phyloP scores from a whole-genome alignment of 2,888 invertebrate genomes.

The Pyrrhosoma nymphula region DNA sequence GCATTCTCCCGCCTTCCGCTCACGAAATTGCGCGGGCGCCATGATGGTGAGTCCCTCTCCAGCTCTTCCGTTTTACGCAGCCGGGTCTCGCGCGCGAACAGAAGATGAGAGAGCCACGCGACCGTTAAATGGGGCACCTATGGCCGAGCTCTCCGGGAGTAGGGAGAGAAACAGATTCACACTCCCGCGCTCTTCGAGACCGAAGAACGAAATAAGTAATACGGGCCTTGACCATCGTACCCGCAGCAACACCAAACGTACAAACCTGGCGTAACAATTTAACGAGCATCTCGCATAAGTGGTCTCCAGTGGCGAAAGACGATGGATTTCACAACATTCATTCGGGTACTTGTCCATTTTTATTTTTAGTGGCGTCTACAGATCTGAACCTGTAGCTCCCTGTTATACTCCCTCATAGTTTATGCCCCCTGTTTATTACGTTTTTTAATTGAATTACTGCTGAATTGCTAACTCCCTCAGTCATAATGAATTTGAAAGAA shows the following conservation, averaged over 20 bases:
- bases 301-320: not conserved
- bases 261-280: not conserved
- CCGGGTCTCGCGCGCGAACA: not conserved
- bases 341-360: too few species aligned
- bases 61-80: too few species aligned
- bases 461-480: too few species aligned
- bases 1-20: not conserved
- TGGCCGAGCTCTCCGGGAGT: not conserved
- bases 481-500: too few species aligned
- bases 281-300: not conserved
- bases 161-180: not conserved
- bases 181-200: conserved; percentile 1
- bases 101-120: conserved; percentile 1
- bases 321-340: not conserved
- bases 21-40: not conserved
- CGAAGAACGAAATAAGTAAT: not conserved
- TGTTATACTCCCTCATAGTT: too few species aligned
- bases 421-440: too few species aligned
- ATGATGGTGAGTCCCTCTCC: too few species aligned
- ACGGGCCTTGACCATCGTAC: not conserved
- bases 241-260: not conserved
- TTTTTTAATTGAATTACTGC: too few species aligned
- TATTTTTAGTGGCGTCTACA: too few species aligned
- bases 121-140: conserved; percentile 33
- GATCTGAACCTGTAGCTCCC: too few species aligned